Evolutionary conservation across 2,113 vertebrate species (phyloP).

Genomic region (Labrus mixtus): DNA sequence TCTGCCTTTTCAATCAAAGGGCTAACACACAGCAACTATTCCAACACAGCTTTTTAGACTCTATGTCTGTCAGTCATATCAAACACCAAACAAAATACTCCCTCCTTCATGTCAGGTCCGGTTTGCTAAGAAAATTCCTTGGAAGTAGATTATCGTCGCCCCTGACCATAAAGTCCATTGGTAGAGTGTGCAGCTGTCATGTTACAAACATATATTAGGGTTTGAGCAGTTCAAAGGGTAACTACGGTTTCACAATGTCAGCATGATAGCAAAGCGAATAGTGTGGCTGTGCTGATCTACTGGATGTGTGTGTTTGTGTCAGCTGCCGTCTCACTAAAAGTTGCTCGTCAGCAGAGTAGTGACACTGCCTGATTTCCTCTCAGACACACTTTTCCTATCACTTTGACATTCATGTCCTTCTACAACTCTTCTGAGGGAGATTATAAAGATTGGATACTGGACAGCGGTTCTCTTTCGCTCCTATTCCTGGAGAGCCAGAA

Average conservation of each 20-base stretch:
- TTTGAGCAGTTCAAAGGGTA: conserved; percentile 54
- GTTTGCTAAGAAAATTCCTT: background rate
- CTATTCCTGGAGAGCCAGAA: background rate
- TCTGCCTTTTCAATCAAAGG: conserved; percentile 70
- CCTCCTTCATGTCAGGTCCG: background rate
- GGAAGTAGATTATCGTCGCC: background rate
- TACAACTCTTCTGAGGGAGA: background rate
- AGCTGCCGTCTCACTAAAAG: conserved; percentile 54
- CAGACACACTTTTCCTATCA: conserved; percentile 37
- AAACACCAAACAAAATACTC: conserved; percentile 21
- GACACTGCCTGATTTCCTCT: conserved; percentile 41
- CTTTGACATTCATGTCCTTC: conserved; percentile 24
- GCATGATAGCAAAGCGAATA: conserved; percentile 44
- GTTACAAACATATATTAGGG: conserved; percentile 23
- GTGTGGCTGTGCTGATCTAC: conserved; percentile 29
- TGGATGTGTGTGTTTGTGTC: conserved; percentile 54
- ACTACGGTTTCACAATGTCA: conserved; percentile 60
- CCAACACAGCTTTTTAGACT: conserved; percentile 26
- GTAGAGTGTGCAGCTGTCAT: conserved; percentile 39
- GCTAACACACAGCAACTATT: conserved; percentile 32
- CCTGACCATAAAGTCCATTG: background rate
- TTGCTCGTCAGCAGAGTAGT: conserved; percentile 57
- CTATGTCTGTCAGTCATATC: background rate
- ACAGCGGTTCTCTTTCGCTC: background rate
- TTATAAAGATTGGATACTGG: background rate